These are phyloP conservation scores for Papilio glaucus DNA, from an alignment of 1,140 invertebrate genomes.

Conservation along the genomic window DNA sequence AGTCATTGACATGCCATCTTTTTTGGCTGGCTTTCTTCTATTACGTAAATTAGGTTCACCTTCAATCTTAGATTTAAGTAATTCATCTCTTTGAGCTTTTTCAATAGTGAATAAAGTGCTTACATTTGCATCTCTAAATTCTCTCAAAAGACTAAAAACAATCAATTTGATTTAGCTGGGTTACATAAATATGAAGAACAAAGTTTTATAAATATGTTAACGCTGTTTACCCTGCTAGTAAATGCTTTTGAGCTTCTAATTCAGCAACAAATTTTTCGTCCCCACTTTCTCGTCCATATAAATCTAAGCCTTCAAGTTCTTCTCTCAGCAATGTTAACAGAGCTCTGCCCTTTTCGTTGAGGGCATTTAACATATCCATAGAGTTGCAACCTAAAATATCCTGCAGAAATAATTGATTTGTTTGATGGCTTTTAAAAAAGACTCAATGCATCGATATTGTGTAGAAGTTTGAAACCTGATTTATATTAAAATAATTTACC, in stretches of 20 bases:
- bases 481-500: conserved; percentile 78
- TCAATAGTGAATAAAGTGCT: conserved; percentile 89
- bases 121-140: conserved; percentile 91
- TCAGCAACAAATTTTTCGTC: conserved; percentile 86
- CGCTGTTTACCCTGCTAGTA: conserved; percentile 84
- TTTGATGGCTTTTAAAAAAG: conserved; percentile 37
- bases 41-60: conserved; percentile 84
- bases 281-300: conserved; percentile 87
- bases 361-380: conserved; percentile 86
- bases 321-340: conserved; percentile 87
- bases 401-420: conserved; percentile 48
- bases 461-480: conserved; percentile 22
- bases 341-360: conserved; percentile 88
- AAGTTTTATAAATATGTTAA: not conserved
- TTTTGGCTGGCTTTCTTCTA: conserved; percentile 86
- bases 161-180: not conserved
- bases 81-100: conserved; percentile 88
- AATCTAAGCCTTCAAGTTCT: conserved; percentile 87
- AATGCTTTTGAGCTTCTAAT: conserved; percentile 87
- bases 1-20: conserved; percentile 86
- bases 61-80: conserved; percentile 84
- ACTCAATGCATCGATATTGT: not conserved
- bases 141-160: conserved; percentile 85
- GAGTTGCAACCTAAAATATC: conserved; percentile 85
- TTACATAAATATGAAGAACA: conserved; percentile 15